Base-by-base conservation (phyloP, 2,888 invertebrate genomes). In the Callimorpha dominula region DNA sequence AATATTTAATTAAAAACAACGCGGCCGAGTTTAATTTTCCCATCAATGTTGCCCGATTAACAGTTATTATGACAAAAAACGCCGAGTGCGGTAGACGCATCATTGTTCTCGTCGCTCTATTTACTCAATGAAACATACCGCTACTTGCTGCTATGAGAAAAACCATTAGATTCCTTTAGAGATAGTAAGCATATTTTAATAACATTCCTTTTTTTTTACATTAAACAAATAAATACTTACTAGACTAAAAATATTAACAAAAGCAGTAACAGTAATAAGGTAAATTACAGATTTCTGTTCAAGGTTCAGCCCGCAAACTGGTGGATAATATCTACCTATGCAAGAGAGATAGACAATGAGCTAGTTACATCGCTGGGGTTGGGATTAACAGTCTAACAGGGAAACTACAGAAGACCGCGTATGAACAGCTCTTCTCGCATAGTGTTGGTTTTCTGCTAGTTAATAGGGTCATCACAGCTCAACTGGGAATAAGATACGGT, bases 51-150 rank as follows among this genome's bases (percentile, higher is more conserved):
- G 83, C 84, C 84, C 87, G 85, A 83, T 86, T 86, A 87, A 89
- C 91, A 78, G 89, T 90, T 86, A 88, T 84, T 85, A 85, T 85
- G 80, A 88, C 84, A 89, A 90, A 90, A 88, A 89, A 89, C 80
- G 80, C 77, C 8, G 77, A 86, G 86, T 86, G 72, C 79, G 73
- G 71, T 75, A 86, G 87, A 87, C 88, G 90, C 90, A 89, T 92
- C 93, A 94, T 94, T 94, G 94, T 94, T 93, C 92, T 91, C 88
- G 86, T 76, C 90, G 94, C 90, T 93, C 94, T 88, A 93, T 93
- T 94, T 94, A 91, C 90, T 89, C 87, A 90, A 86, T 89, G 87
- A 88, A 83, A 87, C 83, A 78, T 85, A 88, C 92, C 90, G 91
- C 87, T 92, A 91, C 50, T 76, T 77, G 75, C 66, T 71, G 62